These are phyloP conservation scores for Lingula anatina DNA, from an alignment of 2,888 invertebrate genomes.

Conservation along the genomic window DNA sequence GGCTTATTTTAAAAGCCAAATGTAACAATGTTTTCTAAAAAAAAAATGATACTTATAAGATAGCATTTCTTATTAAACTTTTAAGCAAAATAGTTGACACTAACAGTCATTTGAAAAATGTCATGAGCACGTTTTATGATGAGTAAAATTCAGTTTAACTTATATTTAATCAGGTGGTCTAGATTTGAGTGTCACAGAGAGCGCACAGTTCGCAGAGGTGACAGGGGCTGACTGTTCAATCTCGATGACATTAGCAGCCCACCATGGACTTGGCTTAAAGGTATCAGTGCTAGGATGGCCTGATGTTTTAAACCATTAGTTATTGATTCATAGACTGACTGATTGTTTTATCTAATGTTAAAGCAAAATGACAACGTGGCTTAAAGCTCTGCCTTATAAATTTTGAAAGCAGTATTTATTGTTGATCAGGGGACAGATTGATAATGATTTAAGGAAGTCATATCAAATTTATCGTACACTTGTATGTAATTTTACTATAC, in stretches of 20 bases:
- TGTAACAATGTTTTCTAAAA: no score
- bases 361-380: not conserved
- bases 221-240: conserved; percentile 53
- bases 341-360: not conserved
- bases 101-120: no score
- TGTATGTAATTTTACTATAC: no score
- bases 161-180: conserved; percentile 64
- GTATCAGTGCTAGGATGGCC: conserved; percentile 20
- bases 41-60: no score
- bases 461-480: no score
- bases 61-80: no score
- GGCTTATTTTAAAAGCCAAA: no score
- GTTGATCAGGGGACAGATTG: not conserved
- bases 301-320: not conserved
- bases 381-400: not conserved
- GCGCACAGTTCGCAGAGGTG: conserved; percentile 68
- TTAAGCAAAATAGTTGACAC: no score
- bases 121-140: no score
- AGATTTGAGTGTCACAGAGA: conserved; percentile 68
- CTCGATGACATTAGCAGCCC: conserved; percentile 54
- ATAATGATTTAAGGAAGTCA: no score
- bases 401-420: not conserved
- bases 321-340: not conserved
- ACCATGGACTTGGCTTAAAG: conserved; percentile 56
- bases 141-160: no score